Base-by-base conservation (phyloP, 2,888 invertebrate species). In the Matsumyia berberina region DNA sequence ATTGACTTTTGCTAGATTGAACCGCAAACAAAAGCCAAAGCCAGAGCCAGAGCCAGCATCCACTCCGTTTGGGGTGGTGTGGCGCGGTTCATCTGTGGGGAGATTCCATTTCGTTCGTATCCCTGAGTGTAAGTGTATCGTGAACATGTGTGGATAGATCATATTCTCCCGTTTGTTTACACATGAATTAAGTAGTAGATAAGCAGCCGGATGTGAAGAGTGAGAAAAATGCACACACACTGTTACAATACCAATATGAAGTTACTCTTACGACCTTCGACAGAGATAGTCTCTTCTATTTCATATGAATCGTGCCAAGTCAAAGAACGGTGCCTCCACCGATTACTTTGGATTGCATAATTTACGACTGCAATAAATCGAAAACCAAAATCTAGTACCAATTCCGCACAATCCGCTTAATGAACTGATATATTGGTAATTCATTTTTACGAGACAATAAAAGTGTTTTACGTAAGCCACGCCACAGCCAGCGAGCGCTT, bases 1-100 rank as follows among this genome's bases (percentile, higher is more conserved):
- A 85, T 85, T 85, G 79, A 80, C 85, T 57, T 80, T 80, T 74
- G 79, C 64, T 80, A 80, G 85, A 74, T 74, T 69, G 85, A 85
- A 69, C 64, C 74, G 57, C 64, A 83, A 83, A 79, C 73, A 74
- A 70, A 53, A 24, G 60, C n/a, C n/a, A n/a, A n/a, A n/a, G n/a
- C n/a, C n/a, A n/a, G n/a, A n/a, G n/a, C n/a, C n/a, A n/a, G n/a
- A n/a, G n/a, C 72, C 55, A 66, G 31, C 46, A 62, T 58, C 46
- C 46, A 8, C 42, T 19, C n/a, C 29, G 12, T 5, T 37, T 2
- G 49, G 69, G n/a, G 19, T 17, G 35, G 11, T 17, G 11, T 17
- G 31, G 19, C 1, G 12, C 5, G 7, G 49, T 35, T 9, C 49
- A 5, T 46, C 12, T 15, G 37, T 29, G 9, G 8, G 29, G 46